A percentile compares a stretch with the other conserved stretches of the same genome.
phyloP scores from a whole-genome alignment of 2,888 invertebrate genomes.

The Autographa gamma region DNA sequence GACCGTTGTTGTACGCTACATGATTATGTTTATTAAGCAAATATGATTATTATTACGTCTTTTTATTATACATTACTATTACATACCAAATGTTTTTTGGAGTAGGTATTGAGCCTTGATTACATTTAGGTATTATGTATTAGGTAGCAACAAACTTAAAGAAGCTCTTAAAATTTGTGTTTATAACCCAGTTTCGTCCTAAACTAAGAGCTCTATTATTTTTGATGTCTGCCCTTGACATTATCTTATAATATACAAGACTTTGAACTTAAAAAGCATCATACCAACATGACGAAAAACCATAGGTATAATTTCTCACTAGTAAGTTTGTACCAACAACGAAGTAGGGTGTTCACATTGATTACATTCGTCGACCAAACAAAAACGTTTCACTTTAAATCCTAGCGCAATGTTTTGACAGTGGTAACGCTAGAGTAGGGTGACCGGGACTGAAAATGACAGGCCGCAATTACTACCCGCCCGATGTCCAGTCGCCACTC shows the following conservation, averaged over 20 bases:
- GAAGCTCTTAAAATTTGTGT: too few relatives aligned
- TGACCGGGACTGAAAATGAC: constrained; percentile 73
- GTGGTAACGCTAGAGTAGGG: constrained; percentile 62
- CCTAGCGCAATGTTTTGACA: constrained; percentile 69
- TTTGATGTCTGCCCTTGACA: too few relatives aligned
- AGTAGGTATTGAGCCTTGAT: too few relatives aligned
- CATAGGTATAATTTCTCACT: background rate
- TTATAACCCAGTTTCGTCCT: too few relatives aligned
- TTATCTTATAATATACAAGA: too few relatives aligned
- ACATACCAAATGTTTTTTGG: too few relatives aligned
- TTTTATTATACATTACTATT: background rate
- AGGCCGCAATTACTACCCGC: constrained; percentile 76
- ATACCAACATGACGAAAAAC: background rate
- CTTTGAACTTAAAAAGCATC: background rate
- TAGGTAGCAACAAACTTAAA: too few relatives aligned
- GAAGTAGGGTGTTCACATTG: constrained; percentile 11
- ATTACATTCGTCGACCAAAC: constrained; percentile 41
- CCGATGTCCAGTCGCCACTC: constrained; percentile 66
- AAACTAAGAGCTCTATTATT: too few relatives aligned
- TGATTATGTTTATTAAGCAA: constrained; percentile 53
- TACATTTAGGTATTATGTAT: too few relatives aligned
- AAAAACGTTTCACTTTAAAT: constrained; percentile 57
- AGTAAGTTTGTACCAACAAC: background rate
- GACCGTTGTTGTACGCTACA: constrained; percentile 59
- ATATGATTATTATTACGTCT: constrained; percentile 28